Evolutionary conservation across 2,113 vertebrate species (phyloP).

Genomic region (Nothocercus julius): DNA sequence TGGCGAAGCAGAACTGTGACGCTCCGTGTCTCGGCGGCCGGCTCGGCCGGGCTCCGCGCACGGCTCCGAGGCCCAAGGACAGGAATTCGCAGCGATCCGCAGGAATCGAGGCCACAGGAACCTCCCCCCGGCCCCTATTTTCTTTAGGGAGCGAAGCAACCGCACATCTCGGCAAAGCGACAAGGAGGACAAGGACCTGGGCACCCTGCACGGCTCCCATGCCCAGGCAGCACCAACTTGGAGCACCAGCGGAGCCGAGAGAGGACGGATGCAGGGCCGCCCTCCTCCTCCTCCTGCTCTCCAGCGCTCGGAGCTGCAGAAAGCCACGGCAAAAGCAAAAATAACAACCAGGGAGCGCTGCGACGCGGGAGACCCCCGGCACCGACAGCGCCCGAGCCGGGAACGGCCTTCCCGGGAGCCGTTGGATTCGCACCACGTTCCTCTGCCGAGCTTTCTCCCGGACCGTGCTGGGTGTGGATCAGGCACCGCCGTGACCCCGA

Average conservation of each 20-base stretch:
- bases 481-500: accelerated
- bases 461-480: accelerated
- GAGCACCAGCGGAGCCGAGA: not conserved
- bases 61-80: accelerated
- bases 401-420: not conserved
- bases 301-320: not conserved
- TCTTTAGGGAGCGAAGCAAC: not conserved
- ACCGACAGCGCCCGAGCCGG: accelerated
- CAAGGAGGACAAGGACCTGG: accelerated
- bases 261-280: not conserved
- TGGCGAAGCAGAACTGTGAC: not conserved
- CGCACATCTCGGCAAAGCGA: not conserved
- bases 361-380: accelerated
- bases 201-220: not conserved
- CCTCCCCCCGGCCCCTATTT: not conserved
- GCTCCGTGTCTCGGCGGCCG: accelerated
- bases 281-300: not conserved
- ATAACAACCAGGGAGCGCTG: accelerated
- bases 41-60: accelerated
- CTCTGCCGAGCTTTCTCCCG: too few species aligned
- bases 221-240: too few species aligned
- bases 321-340: not conserved
- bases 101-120: not conserved
- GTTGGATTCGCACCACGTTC: too few species aligned
- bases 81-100: not conserved